A percentile compares a stretch with the other conserved stretches of the same genome.
Evolutionary conservation across 2,113 vertebrate species (phyloP).

Genomic region (Prionailurus viverrinus): DNA sequence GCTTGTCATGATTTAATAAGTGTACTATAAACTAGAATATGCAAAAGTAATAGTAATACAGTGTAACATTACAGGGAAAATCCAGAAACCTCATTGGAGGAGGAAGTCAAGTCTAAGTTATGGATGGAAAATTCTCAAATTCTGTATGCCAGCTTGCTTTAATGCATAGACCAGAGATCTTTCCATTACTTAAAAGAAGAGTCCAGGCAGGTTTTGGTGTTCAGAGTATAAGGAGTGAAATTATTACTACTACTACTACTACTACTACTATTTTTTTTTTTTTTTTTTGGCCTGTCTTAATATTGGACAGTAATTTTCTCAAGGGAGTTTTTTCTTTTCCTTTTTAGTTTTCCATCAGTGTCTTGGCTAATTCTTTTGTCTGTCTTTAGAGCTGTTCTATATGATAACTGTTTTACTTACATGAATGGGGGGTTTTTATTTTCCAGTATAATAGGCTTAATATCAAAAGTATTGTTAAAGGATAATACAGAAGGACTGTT

Average conservation of each 20-base stretch:
- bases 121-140: background rate
- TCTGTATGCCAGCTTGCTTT: background rate
- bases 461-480: background rate
- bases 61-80: background rate
- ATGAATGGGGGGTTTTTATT: constrained; percentile 13
- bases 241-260: no score
- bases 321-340: background rate
- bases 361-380: background rate
- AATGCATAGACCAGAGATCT: background rate
- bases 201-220: background rate
- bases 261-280: no score
- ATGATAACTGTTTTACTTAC: background rate
- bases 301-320: background rate
- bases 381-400: background rate
- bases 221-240: background rate
- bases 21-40: background rate
- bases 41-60: background rate
- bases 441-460: background rate
- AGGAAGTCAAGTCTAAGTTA: background rate
- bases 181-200: background rate
- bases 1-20: background rate
- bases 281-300: background rate
- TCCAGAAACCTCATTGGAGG: background rate
- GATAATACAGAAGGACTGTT: background rate
- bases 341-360: background rate